phyloP scores from a whole-genome alignment of 35 echinoderm and acorn worm species.

The Chiridota heheva region DNA sequence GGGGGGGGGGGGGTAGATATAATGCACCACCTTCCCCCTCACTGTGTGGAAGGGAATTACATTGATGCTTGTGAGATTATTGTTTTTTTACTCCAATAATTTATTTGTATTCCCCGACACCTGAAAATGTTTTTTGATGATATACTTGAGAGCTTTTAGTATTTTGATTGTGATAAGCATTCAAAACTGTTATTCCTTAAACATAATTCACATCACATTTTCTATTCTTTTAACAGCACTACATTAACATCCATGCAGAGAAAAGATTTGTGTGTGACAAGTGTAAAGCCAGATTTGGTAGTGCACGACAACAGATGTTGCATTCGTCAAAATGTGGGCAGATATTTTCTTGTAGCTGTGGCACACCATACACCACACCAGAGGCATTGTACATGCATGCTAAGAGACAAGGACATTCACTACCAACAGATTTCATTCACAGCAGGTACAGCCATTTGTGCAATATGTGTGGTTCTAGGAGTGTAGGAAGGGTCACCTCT shows the following conservation, averaged over 20 bases:
- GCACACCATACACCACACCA: constrained; percentile 34
- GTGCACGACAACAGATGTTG: not conserved
- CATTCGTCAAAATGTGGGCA: constrained; percentile 18
- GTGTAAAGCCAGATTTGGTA: constrained; percentile 25
- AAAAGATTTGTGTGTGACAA: constrained; percentile 22
- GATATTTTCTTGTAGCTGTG: constrained; percentile 41
- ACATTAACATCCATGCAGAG: constrained; percentile 41
- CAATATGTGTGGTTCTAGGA: no score
- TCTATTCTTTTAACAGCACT: constrained; percentile 3
- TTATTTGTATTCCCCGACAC: not conserved
- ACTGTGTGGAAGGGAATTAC: not conserved
- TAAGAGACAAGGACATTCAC: constrained; percentile 35
- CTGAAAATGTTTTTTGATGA: not conserved
- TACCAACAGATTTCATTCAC: constrained; percentile 17
- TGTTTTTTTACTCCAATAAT: not conserved
- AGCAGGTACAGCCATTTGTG: no score
- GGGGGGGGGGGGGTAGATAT: no score
- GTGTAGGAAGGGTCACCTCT: no score
- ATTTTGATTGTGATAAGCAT: not conserved
- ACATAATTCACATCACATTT: not conserved
- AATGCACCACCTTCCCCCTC: no score
- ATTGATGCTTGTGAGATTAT: not conserved
- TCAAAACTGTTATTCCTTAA: not conserved
- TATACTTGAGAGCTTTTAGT: not conserved
- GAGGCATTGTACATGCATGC: constrained; percentile 43